Base-by-base conservation (phyloP, 1,140 invertebrate genomes). In the Calosoma granatense region DNA sequence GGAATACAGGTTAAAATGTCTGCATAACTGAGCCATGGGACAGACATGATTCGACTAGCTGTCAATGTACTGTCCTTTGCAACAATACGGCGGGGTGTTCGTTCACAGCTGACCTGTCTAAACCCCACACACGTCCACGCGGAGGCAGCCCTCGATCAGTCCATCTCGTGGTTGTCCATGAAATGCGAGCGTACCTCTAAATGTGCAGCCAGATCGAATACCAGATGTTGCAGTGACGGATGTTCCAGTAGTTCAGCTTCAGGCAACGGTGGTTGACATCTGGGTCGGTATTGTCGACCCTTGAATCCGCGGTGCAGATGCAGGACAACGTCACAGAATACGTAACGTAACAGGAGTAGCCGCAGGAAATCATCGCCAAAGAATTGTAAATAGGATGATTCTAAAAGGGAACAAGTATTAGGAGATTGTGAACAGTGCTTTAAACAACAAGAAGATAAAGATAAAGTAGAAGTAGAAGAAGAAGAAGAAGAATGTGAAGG, bases 361-460 rank as follows among this genome's bases (percentile, higher is more conserved):
- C 93, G 83, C 57, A 97, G 78, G 74, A 97, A 97, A 68, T 97
- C 92, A 73, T 97, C 94, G 19, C 91, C 90, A 73, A 95, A 90
- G 74, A 97, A 96, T 71, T 89, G 82, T 56, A 92, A 74, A 70
- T 89, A 89, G 54, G 84, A 85, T 22, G 82, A 76, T 74, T 92
- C 90, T 90, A 71, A 12, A 76, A 78, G 51, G 41, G 20, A 55
- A 55, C 39, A 19, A 53, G 6, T 59, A 22, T 55, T n/a, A 56
- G 54, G 51, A 21, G 2, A 41, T 53, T 41, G 39, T 1, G 53
- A 53, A 2, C 30, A 52, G 14, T 23, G 1, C 41, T 36, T 36
- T 36, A 36, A 36, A 47, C 59, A 61, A 54, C 20, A 36, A 9
- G 20, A 20, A 56, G 51, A 20, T 56, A 41, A 55, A 30, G 41